phyloP scores from a whole-genome alignment of 1,140 invertebrate species.

The Planococcus citri region DNA sequence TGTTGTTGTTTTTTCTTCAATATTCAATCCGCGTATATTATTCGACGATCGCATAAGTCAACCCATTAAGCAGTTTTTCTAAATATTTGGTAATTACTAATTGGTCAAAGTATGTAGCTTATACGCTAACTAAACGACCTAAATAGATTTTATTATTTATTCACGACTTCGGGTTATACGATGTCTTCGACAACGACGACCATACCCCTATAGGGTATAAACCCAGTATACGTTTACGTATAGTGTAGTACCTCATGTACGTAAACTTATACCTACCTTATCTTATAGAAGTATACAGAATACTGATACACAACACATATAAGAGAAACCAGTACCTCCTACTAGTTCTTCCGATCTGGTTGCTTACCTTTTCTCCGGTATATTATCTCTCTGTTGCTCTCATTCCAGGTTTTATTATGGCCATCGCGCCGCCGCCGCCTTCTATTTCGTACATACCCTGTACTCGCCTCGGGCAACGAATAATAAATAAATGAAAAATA shows the following conservation, averaged over 20 bases:
- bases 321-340: not conserved
- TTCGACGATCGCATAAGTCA: too few species aligned
- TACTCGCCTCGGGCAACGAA: not conserved
- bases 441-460: not conserved
- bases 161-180: not conserved
- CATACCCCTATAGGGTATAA: too few species aligned
- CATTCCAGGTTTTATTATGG: too few species aligned
- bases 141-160: slow-evolving; percentile 1
- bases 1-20: too few species aligned
- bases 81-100: not conserved
- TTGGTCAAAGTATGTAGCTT: not conserved
- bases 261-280: too few species aligned
- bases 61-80: too few species aligned
- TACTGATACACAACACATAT: too few species aligned
- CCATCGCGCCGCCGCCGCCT: not conserved
- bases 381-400: too few species aligned
- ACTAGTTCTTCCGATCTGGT: not conserved
- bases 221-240: too few species aligned
- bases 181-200: not conserved
- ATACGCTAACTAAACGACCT: not conserved
- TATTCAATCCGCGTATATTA: too few species aligned
- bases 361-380: not conserved
- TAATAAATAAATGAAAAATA: not conserved
- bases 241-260: too few species aligned
- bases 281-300: too few species aligned